Base-by-base conservation (phyloP, 2,888 invertebrate genomes). In the Gisinianus flammeolus region DNA sequence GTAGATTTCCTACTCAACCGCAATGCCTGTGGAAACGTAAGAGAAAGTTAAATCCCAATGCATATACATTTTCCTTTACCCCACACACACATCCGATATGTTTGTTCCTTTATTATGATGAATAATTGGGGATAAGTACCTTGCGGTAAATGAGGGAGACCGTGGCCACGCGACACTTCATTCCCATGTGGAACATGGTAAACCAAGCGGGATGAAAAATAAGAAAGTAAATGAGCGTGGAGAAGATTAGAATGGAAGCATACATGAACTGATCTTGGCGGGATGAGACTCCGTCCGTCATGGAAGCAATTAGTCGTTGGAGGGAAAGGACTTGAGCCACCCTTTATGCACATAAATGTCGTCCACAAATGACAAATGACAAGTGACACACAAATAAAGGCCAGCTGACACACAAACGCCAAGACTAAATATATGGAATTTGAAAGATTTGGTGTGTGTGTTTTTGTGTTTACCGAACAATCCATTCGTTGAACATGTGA, bases 191-290 rank as follows among this genome's bases (percentile, higher is more conserved):
- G 74, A 93, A 89, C 24, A 93, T 91, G 24, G 91, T 92, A 89
- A 96, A 91, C 91, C 96, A 94, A 86, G 94, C 95, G 0, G 94
- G 94, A 88, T 98, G 98, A 81, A 93, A 91, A n/a, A 93, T 88
- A 83, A 94, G 88, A 30, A 95, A 91, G 85, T 92, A 92, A 69
- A 93, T 85, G 0, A 92, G 91, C 0, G 94, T 84, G 0, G 81
- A 76, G 0, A 82, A 1, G 30, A 80, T 81, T 4, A 83, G 78
- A 0, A 83, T 83, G 22, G 80, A 79, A 8, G 82, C 83, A 54
- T 83, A 84, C 2, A 67, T 44, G 67, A 80, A 83, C 64, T 83
- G 80, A 22, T 78, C 69, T 64, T 75, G 79, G 28, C 10, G 52
- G 8, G 22, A 10, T n/a, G 10, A 28, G 16, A 12, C 22, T 4